Evolutionary conservation across 1,140 invertebrate genomes (phyloP).

Genomic region (Caenorhabditis briggsae): DNA sequence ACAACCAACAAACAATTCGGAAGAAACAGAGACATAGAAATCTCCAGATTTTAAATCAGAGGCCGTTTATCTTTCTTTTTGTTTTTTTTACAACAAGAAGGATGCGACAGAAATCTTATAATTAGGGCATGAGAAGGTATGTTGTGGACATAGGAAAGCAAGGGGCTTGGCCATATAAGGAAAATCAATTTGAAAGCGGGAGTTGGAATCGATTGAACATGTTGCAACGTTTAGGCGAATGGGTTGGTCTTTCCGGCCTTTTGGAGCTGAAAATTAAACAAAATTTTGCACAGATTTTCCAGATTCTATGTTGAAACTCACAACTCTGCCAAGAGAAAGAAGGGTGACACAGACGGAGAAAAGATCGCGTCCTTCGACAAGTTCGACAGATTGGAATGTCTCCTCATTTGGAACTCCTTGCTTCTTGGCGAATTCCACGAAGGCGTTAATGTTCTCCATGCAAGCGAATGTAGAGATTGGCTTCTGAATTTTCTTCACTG

Average conservation of each 20-base stretch:
- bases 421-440: conserved; percentile 87
- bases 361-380: conserved; percentile 94
- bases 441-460: conserved; percentile 98
- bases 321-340: conserved; percentile 92
- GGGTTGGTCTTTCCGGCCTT: conserved; percentile 42
- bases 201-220: neutral
- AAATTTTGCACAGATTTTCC: neutral
- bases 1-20: conserved; percentile 14
- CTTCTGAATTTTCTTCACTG: conserved; percentile 89
- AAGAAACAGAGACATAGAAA: too few relatives aligned
- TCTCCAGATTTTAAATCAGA: too few relatives aligned
- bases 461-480: conserved; percentile 92
- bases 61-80: neutral
- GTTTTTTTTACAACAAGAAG: neutral
- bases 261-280: conserved; percentile 29
- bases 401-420: conserved; percentile 93
- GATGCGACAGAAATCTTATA: conserved; percentile 4
- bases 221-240: neutral
- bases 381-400: conserved; percentile 87
- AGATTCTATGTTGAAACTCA: conserved; percentile 78
- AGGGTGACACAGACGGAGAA: conserved; percentile 93
- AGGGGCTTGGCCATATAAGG: conserved; percentile 32
- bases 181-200: neutral
- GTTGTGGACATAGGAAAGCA: neutral
- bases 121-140: conserved; percentile 52